Evolutionary conservation across 2,113 vertebrate genomes (phyloP).

Genomic region (Chaetura pelagica): DNA sequence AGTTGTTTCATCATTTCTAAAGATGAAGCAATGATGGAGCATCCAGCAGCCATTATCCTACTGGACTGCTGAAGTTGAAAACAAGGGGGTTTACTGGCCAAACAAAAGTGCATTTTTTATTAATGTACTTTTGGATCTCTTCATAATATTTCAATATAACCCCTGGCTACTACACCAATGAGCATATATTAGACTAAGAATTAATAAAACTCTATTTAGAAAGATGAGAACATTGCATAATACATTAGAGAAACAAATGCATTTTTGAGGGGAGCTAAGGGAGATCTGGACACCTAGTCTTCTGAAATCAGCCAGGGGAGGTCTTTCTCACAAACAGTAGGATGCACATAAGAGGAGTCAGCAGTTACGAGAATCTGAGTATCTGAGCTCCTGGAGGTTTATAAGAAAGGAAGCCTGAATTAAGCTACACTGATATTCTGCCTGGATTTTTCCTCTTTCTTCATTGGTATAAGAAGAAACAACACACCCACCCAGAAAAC

Average conservation of each 20-base stretch:
- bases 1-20: neutral
- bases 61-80: neutral
- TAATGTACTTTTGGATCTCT: conserved; percentile 54
- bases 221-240: conserved; percentile 45
- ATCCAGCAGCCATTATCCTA: neutral
- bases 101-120: conserved; percentile 50
- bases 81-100: neutral
- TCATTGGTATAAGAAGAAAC: neutral
- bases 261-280: conserved; percentile 6
- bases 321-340: neutral
- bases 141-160: conserved; percentile 50
- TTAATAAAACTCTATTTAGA: conserved; percentile 55
- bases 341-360: neutral
- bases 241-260: conserved; percentile 20
- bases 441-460: neutral
- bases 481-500: neutral
- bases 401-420: neutral
- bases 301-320: neutral
- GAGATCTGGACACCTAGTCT: neutral
- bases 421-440: neutral
- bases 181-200: conserved; percentile 31
- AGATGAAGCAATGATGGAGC: neutral
- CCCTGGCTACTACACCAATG: conserved; percentile 37
- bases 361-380: neutral
- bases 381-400: neutral